Evolutionary conservation across 2,888 invertebrate species (phyloP), one percentile per base, ranked within the genome.

Genomic region (Platerodrilus igneus): DNA sequence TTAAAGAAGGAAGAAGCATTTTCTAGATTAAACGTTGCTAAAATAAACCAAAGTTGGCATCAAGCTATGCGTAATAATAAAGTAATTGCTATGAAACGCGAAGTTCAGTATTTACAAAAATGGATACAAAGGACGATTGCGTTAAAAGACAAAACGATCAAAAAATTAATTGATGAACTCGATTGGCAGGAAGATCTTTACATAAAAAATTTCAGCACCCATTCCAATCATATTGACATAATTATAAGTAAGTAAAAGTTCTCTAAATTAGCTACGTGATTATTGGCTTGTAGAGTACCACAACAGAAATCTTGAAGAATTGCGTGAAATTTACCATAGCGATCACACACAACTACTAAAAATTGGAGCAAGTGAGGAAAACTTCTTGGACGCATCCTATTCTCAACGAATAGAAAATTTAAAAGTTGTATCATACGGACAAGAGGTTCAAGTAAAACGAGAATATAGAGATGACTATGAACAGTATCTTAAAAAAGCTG

Each of bases 31-130:
- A 90, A 90, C 62, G 76, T 81, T 45, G 86, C 89, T 0, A 90
- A 90, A 70, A 81, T 90, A 34, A 88, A 89, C 59, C 86, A 87
- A 66, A 79, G 83, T 64, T 90, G 89, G 89, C 78, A 89, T 28
- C 82, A 78, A 45, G 77, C 86, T 41, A 67, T 90, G 36, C 75
- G 90, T 0, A 78, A 77, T 59, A 75, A 82, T 32, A 90, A 89
- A 70, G 82, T 83, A 57, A 78, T 79, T 41, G 83, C 87, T 58
- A 40, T 35, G 32, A 41, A 42, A 34, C 16, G 20, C 9, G 37
- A 46, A 27, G 50, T 51, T 7, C 47, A 79, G 72, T 74, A 77
- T 41, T 67, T 81, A 59, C 71, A 72, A 59, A 62, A 68, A 29
- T 75, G 75, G 49, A 81, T 83, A 60, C 76, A 79, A 52, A 72